phyloP scores from a whole-genome alignment of 2,888 invertebrate species.

The Yponomeuta malinellus region DNA sequence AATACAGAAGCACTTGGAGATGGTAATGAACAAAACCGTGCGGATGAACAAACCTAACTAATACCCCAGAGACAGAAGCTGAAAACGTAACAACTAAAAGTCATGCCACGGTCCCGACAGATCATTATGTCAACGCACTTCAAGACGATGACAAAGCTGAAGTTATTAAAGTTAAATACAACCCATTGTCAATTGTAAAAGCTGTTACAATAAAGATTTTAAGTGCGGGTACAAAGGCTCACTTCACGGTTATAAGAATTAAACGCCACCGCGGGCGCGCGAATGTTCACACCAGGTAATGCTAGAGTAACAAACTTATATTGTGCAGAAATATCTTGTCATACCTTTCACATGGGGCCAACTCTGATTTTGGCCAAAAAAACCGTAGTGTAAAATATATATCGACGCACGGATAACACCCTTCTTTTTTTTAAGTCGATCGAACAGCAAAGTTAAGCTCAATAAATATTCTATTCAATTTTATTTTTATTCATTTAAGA shows the following conservation, averaged over 20 bases:
- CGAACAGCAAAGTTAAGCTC: too few species aligned
- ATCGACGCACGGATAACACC: too few species aligned
- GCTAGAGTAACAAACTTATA: neutral
- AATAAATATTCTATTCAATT: too few species aligned
- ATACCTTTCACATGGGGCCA: too few species aligned
- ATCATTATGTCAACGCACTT: constrained; percentile 12
- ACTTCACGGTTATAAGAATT: constrained; percentile 11
- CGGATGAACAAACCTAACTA: neutral
- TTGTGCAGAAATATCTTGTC: neutral
- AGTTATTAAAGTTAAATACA: constrained; percentile 6
- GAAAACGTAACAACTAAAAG: neutral
- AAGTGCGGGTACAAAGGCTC: neutral
- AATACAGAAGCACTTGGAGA: neutral
- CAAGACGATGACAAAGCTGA: constrained; percentile 9
- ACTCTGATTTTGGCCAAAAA: too few species aligned
- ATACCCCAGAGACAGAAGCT: neutral
- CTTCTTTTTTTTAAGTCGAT: too few species aligned
- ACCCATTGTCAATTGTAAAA: neutral
- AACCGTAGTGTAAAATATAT: too few species aligned
- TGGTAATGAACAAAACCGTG: neutral
- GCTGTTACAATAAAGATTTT: neutral
- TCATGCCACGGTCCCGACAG: constrained; percentile 1
- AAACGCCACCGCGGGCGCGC: neutral
- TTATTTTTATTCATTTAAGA: too few species aligned
- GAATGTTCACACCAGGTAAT: neutral